phyloP scores from a whole-genome alignment of 2,797 vertebrate genomes.

The Decapterus maruadsi region DNA sequence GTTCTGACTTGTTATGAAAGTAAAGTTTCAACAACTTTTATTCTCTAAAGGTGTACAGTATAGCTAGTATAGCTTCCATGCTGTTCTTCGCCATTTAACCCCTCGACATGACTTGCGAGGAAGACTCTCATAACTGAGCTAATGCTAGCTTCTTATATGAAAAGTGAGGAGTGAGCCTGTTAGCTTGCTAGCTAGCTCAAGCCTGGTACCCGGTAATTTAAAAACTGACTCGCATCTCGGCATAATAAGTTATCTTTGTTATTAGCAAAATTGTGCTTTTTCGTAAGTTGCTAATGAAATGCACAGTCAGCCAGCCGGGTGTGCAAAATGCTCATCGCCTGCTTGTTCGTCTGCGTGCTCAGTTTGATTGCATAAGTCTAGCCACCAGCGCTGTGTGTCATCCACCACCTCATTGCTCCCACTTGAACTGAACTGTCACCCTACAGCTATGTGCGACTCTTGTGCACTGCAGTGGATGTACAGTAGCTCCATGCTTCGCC shows the following conservation, averaged over 20 bases:
- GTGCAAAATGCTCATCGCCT: slow-evolving; percentile 10
- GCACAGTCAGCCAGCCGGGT: background rate
- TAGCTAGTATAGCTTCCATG: too few species aligned
- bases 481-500: slow-evolving; percentile 37
- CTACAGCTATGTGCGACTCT: slow-evolving; percentile 48
- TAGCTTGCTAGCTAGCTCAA: slow-evolving; percentile 56
- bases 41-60: rapidly evolving
- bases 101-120: background rate
- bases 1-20: slow-evolving; percentile 49
- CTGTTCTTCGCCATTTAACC: background rate
- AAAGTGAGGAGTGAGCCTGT: slow-evolving; percentile 28
- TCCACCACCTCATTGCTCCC: slow-evolving; percentile 66
- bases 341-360: slow-evolving; percentile 38
- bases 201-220: background rate
- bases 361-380: slow-evolving; percentile 71
- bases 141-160: slow-evolving; percentile 18
- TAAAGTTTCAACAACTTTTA: background rate
- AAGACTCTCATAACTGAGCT: background rate
- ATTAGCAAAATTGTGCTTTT: background rate
- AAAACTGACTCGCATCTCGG: background rate
- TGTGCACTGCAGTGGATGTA: slow-evolving; percentile 42
- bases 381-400: slow-evolving; percentile 70
- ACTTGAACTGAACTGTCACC: slow-evolving; percentile 57
- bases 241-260: background rate
- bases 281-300: slow-evolving; percentile 5